Conservation (phyloP, 2,888 invertebrate species). For the Hydropsyche betteni region DNA sequence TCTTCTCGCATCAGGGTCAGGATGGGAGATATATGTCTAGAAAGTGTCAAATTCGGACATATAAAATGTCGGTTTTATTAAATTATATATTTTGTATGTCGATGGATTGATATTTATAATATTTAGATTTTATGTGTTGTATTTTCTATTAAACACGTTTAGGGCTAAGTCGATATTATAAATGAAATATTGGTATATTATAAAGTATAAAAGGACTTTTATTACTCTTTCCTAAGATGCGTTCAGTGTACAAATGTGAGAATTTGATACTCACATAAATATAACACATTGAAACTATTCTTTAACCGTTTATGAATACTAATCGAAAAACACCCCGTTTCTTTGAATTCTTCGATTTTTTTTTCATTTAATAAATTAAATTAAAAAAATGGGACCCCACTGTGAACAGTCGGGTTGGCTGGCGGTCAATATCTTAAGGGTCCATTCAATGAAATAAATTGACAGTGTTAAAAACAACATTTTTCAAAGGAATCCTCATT, state of each 20-base stretch:
- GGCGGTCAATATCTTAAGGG: slow-evolving; percentile 35
- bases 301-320: slow-evolving; percentile 15
- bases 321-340: slow-evolving; percentile 20
- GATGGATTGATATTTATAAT: too few relatives aligned
- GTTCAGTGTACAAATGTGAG: slow-evolving; percentile 2
- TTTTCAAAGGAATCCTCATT: slow-evolving; percentile 35
- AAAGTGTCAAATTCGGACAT: too few relatives aligned
- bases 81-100: too few relatives aligned
- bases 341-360: slow-evolving; percentile 17
- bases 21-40: too few relatives aligned
- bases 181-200: too few relatives aligned
- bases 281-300: slow-evolving; percentile 10
- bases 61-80: too few relatives aligned
- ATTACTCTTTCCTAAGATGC: too few relatives aligned
- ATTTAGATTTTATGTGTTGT: too few relatives aligned
- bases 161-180: too few relatives aligned
- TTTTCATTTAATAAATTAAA: slow-evolving; percentile 31
- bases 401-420: slow-evolving; percentile 18
- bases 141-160: too few relatives aligned
- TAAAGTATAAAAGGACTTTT: too few relatives aligned
- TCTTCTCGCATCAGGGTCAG: not conserved
- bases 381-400: slow-evolving; percentile 26
- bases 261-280: slow-evolving; percentile 27
- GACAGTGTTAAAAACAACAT: slow-evolving; percentile 39
- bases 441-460: slow-evolving; percentile 33